phyloP scores from a whole-genome alignment of 2,113 vertebrate species.

The Callipepla californica region DNA sequence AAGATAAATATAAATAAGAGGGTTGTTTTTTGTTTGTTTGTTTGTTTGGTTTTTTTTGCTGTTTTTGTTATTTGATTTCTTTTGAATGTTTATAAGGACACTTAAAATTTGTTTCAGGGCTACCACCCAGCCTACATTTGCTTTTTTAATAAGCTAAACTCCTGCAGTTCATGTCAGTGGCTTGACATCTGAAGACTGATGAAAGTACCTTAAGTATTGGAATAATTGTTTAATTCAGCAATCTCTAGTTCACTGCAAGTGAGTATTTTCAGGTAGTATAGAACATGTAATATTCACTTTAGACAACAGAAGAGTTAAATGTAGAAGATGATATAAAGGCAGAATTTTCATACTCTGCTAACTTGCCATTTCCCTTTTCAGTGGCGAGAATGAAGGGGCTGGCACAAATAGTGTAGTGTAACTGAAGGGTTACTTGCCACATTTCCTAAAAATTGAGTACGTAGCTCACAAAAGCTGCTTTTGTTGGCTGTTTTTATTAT shows the following conservation, averaged over 20 bases:
- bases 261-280: not conserved
- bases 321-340: not conserved
- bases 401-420: not conserved
- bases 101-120: not conserved
- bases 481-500: not conserved
- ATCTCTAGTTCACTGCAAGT: not conserved
- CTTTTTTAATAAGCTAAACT: not conserved
- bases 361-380: not conserved
- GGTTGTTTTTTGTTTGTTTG: not conserved
- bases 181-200: not conserved
- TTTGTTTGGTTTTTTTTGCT: not conserved
- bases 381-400: not conserved
- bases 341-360: not conserved
- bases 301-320: not conserved
- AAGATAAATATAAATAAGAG: not conserved
- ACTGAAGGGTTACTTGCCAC: not conserved
- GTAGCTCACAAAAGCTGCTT: not conserved
- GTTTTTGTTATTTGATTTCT: not conserved
- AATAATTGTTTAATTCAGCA: not conserved
- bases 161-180: not conserved
- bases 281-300: not conserved
- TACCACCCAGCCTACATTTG: not conserved
- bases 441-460: conserved; percentile 12
- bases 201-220: not conserved
- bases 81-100: not conserved